Evolutionary conservation across 2,797 vertebrate genomes (phyloP), one percentile per base, ranked within the genome.

Genomic region (Eidolon dupreanum): DNA sequence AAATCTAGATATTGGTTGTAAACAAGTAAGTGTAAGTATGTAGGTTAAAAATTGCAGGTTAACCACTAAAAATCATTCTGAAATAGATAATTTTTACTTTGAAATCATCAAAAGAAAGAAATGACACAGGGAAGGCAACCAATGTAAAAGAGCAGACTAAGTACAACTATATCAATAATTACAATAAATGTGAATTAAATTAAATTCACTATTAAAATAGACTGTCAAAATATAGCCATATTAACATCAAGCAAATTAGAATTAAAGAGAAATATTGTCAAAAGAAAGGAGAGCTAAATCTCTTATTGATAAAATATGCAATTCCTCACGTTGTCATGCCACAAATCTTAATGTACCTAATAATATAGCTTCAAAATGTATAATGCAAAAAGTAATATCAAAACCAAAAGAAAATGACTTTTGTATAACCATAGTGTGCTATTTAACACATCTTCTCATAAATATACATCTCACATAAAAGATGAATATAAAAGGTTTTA

Each of bases 381-480:
- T n/a, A 88, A 83, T 28, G 12, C 15, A 36, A 93, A 94, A 93
- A 55, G 38, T 16, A 10, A 15, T 12, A 94, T 22, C 15, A 90
- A 85, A 59, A 70, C 17, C 22, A 86, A 53, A 86, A 93, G 55
- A 95, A 93, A 95, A 61, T 38, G 10, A 89, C 43, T 95, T 84
- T 84, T 91, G 17, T 20, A 57, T 12, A 68, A 38, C 9, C 26
- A 73, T 20, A 79, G 17, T 46, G 24, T 41, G 16, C 89, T 26
- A 85, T 53, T 81, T 87, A 94, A 90, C 49, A 74, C 24, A 83
- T 2, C 38, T 68, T 93, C 31, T 75, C 12, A 79, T 74, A 94
- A 65, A 46, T 36, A 22, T 38, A 93, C 24, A 82, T 94, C 95
- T 91, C 43, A 84, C 73, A 90, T 70, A 94, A 94, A 93, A 68